These are phyloP conservation scores for Mormyrops attenuatus DNA, from an alignment of 2,797 vertebrate genomes.

Conservation along the genomic window DNA sequence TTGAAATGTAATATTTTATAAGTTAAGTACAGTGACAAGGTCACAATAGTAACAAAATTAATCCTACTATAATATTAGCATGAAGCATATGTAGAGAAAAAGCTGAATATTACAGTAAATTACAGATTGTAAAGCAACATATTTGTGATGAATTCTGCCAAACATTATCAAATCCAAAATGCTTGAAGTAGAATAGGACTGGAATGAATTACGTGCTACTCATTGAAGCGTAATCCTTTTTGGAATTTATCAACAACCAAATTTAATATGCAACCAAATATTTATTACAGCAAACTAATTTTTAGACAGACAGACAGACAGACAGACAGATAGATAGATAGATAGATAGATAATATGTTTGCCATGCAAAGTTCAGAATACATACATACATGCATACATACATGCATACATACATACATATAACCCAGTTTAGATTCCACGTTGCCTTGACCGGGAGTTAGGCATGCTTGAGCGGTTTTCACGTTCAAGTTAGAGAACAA, in stretches of 20 bases:
- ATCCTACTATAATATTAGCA: background rate
- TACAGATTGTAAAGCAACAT: background rate
- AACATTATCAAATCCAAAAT: background rate
- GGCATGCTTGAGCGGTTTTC: slow-evolving; percentile 36
- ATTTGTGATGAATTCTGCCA: background rate
- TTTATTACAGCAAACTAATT: too few relatives aligned
- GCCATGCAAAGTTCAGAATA: background rate
- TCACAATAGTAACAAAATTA: background rate
- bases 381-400: background rate
- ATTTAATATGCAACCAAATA: background rate
- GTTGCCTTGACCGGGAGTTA: slow-evolving; percentile 26
- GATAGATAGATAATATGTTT: background rate
- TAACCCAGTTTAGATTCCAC: background rate
- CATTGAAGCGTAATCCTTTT: background rate
- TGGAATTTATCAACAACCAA: background rate
- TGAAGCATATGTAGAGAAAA: background rate
- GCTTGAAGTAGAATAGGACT: background rate
- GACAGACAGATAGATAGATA: background rate
- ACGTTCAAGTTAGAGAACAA: slow-evolving; percentile 51
- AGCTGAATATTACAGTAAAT: background rate
- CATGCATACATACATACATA: background rate
- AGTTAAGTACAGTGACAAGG: background rate
- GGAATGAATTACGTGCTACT: background rate
- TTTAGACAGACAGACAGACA: background rate
- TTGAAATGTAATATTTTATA: background rate